phyloP scores from a whole-genome alignment of 1,140 invertebrate genomes.

The Brachionus asplanchnoidis region DNA sequence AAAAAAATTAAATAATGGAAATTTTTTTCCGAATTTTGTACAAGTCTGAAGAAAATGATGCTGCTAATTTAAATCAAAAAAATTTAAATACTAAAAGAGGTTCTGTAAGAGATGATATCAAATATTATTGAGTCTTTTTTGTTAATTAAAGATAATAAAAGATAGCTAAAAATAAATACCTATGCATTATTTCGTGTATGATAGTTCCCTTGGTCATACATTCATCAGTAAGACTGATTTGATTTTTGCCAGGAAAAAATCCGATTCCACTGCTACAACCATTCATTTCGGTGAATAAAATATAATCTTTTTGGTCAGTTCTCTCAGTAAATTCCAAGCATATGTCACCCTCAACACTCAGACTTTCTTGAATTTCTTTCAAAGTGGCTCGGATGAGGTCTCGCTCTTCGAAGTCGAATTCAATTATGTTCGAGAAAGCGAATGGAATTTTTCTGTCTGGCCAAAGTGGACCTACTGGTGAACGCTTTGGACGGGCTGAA shows the following conservation, averaged over 20 bases:
- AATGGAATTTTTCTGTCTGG: constrained; percentile 11
- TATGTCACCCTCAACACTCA: not conserved
- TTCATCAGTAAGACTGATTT: not conserved
- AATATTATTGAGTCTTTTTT: too few relatives aligned
- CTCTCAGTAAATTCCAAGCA: constrained; percentile 18
- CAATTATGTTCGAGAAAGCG: constrained; percentile 22
- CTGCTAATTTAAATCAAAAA: too few relatives aligned
- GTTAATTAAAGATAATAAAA: too few relatives aligned
- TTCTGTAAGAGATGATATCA: too few relatives aligned
- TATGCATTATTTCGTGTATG: constrained; percentile 24
- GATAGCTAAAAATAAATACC: not conserved
- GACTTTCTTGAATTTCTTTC: not conserved
- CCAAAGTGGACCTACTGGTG: constrained; percentile 18
- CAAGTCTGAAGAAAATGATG: too few relatives aligned
- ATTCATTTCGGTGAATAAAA: constrained; percentile 2
- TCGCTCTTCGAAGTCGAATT: constrained; percentile 23
- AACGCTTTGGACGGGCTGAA: not conserved
- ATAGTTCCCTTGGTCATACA: constrained; percentile 5
- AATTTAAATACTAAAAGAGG: too few relatives aligned
- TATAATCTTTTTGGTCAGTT: not conserved
- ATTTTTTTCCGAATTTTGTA: too few relatives aligned
- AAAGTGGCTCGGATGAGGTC: not conserved
- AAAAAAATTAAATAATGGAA: too few relatives aligned
- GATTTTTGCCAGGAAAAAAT: constrained; percentile 18
- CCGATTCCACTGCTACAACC: constrained; percentile 37